phyloP scores from a whole-genome alignment of 2,888 invertebrate species.

The Pseudococcus longispinus region DNA sequence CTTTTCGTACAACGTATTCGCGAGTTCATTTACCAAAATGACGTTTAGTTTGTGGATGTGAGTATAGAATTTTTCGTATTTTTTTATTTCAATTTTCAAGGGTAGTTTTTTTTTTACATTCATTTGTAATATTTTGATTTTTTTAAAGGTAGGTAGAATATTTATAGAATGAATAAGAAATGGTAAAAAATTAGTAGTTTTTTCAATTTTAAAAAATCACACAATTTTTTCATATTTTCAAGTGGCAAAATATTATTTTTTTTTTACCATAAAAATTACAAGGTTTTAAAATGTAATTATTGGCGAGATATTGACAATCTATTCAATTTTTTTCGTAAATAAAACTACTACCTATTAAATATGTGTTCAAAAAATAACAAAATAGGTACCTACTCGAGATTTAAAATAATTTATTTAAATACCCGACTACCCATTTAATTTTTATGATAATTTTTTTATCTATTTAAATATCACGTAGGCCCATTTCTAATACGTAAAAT shows the following conservation, averaged over 20 bases:
- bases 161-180: neutral
- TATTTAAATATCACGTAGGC: neutral
- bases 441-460: neutral
- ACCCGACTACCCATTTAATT: neutral
- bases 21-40: constrained; percentile 10
- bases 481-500: neutral
- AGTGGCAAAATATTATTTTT: neutral
- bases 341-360: neutral
- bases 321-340: neutral
- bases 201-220: too few species aligned
- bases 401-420: neutral
- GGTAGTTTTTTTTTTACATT: neutral
- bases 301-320: too few species aligned
- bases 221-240: neutral
- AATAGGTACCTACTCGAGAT: too few species aligned
- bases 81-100: neutral
- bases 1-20: constrained; percentile 24
- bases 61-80: neutral
- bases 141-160: neutral
- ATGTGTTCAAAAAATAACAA: too few species aligned
- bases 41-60: constrained; percentile 15
- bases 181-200: neutral
- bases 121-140: neutral
- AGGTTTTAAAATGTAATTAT: too few species aligned
- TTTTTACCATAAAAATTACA: neutral